These are phyloP conservation scores for Cabera pusaria DNA, from an alignment of 2,888 invertebrate genomes.

Conservation along the genomic window DNA sequence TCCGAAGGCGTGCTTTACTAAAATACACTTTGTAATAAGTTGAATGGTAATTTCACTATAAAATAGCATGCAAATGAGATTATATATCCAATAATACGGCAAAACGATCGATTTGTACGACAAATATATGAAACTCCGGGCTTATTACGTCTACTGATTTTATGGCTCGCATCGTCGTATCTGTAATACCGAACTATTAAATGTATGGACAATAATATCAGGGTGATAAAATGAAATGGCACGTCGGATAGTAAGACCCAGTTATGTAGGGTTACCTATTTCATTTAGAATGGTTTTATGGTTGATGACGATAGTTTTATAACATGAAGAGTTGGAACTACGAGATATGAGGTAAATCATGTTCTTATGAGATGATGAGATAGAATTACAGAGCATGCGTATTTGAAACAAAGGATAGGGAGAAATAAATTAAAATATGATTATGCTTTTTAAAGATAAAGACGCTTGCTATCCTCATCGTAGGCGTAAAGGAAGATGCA, in stretches of 20 bases:
- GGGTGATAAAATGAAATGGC: constrained; percentile 73
- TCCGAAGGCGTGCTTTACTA: constrained; percentile 34
- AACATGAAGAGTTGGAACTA: too few relatives aligned
- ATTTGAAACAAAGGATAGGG: too few relatives aligned
- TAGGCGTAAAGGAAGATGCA: too few relatives aligned
- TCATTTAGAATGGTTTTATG: background rate
- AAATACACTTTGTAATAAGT: constrained; percentile 46
- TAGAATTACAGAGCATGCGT: too few relatives aligned
- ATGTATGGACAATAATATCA: constrained; percentile 56
- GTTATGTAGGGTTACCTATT: constrained; percentile 52
- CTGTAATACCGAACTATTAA: constrained; percentile 69
- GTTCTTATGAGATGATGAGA: too few relatives aligned
- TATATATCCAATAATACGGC: constrained; percentile 50
- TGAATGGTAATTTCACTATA: constrained; percentile 52
- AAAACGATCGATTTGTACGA: constrained; percentile 69
- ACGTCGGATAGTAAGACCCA: constrained; percentile 55
- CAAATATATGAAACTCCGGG: constrained; percentile 68
- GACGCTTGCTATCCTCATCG: too few relatives aligned
- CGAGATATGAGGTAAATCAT: too few relatives aligned
- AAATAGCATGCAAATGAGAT: constrained; percentile 59
- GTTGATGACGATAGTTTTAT: too few relatives aligned
- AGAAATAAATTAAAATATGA: too few relatives aligned
- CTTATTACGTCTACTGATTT: constrained; percentile 71
- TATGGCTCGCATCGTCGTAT: constrained; percentile 68
- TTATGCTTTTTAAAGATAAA: too few relatives aligned